Percentiles rank a stretch among this genome's conserved stretches.
Evolutionary conservation across 1,140 invertebrate species (phyloP).

Genomic region (Meloidogyne hapla): DNA sequence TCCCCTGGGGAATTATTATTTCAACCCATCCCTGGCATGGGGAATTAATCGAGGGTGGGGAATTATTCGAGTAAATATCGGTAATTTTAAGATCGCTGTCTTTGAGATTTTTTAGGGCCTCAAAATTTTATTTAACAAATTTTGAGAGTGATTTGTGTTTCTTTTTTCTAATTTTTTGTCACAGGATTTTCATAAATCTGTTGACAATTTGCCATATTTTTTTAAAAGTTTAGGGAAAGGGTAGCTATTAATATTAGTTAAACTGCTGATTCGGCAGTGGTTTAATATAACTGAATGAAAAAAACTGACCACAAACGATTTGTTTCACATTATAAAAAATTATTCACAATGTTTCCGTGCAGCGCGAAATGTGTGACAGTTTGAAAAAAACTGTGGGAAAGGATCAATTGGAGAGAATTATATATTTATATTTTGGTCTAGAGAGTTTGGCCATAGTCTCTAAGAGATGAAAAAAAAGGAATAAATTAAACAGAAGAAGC

Average conservation of each 20-base stretch:
- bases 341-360: not conserved
- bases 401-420: not conserved
- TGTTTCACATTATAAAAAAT: not conserved
- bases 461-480: not conserved
- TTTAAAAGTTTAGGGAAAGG: no score
- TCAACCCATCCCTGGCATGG: no score
- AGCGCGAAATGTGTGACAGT: not conserved
- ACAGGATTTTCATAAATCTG: no score
- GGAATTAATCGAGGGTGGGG: no score
- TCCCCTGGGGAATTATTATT: no score
- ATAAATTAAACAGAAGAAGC: conserved; percentile 3
- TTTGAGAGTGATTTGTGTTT: no score
- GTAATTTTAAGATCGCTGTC: no score
- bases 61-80: no score
- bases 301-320: not conserved
- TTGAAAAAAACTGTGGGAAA: not conserved
- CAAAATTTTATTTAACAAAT: no score
- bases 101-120: no score
- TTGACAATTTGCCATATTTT: no score
- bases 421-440: not conserved
- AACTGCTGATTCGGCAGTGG: not conserved
- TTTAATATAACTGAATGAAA: not conserved
- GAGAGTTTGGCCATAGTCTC: not conserved
- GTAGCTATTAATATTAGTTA: not conserved
- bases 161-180: no score